Percentiles rank a stretch among this genome's conserved stretches.
Evolutionary conservation across 2,113 vertebrate genomes (phyloP).

Genomic region (Crotophaga sulcirostris): DNA sequence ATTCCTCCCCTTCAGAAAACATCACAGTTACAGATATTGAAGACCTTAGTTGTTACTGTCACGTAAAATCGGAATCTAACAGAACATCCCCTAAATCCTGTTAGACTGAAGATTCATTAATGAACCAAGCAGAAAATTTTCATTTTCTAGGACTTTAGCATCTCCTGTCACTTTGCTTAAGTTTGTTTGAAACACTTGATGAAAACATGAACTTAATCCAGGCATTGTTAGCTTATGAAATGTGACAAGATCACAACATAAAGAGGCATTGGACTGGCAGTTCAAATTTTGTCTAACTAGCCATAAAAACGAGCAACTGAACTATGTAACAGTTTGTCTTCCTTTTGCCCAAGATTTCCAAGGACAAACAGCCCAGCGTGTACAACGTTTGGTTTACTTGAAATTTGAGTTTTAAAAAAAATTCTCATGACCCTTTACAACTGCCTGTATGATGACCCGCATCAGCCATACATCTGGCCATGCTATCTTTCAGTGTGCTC

Average conservation of each 20-base stretch:
- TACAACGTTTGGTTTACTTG: not conserved
- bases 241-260: not conserved
- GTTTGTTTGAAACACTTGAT: not conserved
- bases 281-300: not conserved
- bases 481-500: not conserved
- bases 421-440: not conserved
- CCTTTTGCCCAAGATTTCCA: not conserved
- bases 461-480: not conserved
- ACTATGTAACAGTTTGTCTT: not conserved
- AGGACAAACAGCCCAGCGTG: not conserved
- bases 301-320: slow-evolving; percentile 11
- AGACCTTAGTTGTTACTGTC: slow-evolving; percentile 23
- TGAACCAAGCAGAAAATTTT: not conserved
- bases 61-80: slow-evolving; percentile 21
- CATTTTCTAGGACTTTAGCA: not conserved
- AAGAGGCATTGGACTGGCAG: not conserved
- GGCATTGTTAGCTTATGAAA: not conserved
- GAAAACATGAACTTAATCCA: not conserved
- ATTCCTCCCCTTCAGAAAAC: slow-evolving; percentile 9
- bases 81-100: not conserved
- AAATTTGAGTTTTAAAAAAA: not conserved
- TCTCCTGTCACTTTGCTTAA: not conserved
- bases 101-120: not conserved
- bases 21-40: slow-evolving; percentile 33
- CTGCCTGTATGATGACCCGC: not conserved